These are phyloP conservation scores for Tetragonula carbonaria DNA, from an alignment of 2,888 invertebrate genomes.

Conservation along the genomic window DNA sequence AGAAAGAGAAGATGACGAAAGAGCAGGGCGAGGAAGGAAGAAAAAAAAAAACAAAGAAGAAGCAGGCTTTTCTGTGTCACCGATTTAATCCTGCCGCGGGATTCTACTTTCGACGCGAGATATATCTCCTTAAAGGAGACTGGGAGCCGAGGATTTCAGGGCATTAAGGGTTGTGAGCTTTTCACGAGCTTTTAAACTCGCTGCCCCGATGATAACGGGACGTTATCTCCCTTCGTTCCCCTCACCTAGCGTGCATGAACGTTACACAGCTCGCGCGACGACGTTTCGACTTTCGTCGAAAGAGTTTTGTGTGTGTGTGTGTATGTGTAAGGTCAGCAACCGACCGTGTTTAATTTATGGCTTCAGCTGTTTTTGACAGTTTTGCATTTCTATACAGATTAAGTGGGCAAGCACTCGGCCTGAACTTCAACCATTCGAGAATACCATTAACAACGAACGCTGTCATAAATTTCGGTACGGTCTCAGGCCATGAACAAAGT, in stretches of 20 bases:
- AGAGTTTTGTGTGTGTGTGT: too few relatives aligned
- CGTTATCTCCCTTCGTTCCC: not conserved
- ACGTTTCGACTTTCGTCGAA: not conserved
- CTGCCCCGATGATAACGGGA: constrained; percentile 24
- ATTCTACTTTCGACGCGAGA: constrained; percentile 40
- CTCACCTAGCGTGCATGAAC: not conserved
- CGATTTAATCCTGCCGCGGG: constrained; percentile 62
- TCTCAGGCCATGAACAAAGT: too few relatives aligned
- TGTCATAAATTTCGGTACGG: too few relatives aligned
- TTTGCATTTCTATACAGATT: too few relatives aligned
- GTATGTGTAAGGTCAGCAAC: too few relatives aligned
- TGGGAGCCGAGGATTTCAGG: constrained; percentile 44
- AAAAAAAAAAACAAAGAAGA: constrained; percentile 1
- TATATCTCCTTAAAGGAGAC: constrained; percentile 49
- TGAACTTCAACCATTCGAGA: too few relatives aligned
- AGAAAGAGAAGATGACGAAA: constrained; percentile 6
- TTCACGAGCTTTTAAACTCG: constrained; percentile 54
- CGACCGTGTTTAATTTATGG: too few relatives aligned
- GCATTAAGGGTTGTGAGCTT: constrained; percentile 46
- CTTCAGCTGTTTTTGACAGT: too few relatives aligned
- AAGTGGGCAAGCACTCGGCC: too few relatives aligned
- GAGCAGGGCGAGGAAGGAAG: not conserved
- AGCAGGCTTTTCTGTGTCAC: constrained; percentile 53
- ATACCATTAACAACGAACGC: too few relatives aligned
- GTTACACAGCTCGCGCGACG: not conserved